Percentiles rank a stretch among this genome's conserved stretches.
These are phyloP conservation scores for Margarornis squamiger DNA, from an alignment of 2,797 vertebrate species.

Conservation along the genomic window DNA sequence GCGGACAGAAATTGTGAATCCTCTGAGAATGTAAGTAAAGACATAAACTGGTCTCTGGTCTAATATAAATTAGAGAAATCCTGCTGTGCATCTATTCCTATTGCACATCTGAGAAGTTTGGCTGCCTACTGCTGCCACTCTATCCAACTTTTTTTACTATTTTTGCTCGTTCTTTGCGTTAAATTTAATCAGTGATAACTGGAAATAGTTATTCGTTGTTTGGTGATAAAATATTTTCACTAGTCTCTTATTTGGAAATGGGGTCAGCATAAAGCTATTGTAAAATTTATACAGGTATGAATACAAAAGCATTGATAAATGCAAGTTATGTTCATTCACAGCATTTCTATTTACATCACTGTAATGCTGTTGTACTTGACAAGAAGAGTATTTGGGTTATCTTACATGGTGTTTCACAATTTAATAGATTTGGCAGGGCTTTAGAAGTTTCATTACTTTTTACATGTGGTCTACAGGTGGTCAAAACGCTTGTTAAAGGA, in stretches of 20 bases:
- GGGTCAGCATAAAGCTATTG: background rate
- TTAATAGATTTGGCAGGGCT: background rate
- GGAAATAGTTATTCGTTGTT: background rate
- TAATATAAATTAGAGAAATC: background rate
- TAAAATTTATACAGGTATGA: background rate
- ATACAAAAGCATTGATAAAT: background rate
- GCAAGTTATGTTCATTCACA: background rate
- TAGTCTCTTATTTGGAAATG: background rate
- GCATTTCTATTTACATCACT: background rate
- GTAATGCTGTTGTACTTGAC: background rate
- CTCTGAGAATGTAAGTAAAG: conserved; percentile 92
- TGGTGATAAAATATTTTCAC: background rate
- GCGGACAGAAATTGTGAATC: conserved; percentile 97
- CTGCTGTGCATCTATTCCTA: background rate
- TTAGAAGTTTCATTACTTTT: background rate
- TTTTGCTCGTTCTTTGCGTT: background rate
- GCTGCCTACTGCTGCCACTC: background rate
- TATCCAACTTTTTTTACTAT: background rate
- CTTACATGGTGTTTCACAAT: background rate
- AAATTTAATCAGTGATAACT: background rate
- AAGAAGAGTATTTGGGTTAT: background rate
- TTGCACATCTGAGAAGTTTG: background rate
- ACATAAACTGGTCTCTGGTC: background rate
- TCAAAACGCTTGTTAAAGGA: background rate
- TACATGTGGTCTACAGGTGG: background rate